A percentile compares a stretch with the other conserved stretches of the same genome.
phyloP scores from a whole-genome alignment of 2,888 invertebrate genomes.

The Laothoe populi region DNA sequence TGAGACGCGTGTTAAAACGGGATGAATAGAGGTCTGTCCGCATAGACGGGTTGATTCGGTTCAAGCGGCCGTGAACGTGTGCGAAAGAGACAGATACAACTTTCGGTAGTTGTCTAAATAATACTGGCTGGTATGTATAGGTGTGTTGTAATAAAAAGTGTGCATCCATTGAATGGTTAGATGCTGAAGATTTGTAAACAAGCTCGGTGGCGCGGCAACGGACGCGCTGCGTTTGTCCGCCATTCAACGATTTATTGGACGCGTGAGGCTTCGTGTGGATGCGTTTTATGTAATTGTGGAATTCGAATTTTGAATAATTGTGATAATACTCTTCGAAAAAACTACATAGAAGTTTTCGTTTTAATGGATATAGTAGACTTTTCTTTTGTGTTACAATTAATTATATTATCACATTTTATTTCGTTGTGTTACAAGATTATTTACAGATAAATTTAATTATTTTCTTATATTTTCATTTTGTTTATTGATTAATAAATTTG shows the following conservation, averaged over 20 bases:
- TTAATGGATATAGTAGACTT: no score
- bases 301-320: neutral
- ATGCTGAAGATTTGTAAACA: conserved; percentile 56
- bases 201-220: conserved; percentile 30
- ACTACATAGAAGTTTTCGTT: no score
- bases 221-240: conserved; percentile 10
- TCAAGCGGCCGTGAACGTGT: conserved; percentile 67
- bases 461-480: no score
- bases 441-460: no score
- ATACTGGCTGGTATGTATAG: conserved; percentile 57
- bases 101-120: conserved; percentile 47
- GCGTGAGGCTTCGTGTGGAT: neutral
- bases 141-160: conserved; percentile 59
- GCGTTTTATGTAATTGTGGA: neutral
- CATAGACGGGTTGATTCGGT: conserved; percentile 51
- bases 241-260: conserved; percentile 2
- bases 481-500: no score
- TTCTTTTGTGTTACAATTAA: no score
- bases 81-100: conserved; percentile 50
- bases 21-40: conserved; percentile 50
- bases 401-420: no score
- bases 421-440: no score
- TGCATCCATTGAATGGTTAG: conserved; percentile 60
- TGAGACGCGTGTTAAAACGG: conserved; percentile 55
- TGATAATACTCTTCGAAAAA: neutral